Percentiles rank a stretch among this genome's conserved stretches.
Conservation (phyloP, 1,140 invertebrate genomes). For the Sinella curviseta region DNA sequence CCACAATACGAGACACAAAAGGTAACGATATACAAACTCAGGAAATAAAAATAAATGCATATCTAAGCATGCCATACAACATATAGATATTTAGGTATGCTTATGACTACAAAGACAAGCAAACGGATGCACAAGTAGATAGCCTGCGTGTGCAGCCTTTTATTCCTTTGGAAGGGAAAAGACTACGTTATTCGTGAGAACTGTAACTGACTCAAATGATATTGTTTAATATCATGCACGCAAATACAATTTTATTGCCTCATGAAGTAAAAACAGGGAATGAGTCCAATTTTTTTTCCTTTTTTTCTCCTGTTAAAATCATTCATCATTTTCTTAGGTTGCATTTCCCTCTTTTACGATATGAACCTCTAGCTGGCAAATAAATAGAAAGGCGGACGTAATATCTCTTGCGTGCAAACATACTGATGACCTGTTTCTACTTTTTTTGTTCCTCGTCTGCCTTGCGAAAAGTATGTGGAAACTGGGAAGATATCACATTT, state of each 20-base stretch:
- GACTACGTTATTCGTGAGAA: too few relatives aligned
- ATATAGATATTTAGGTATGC: too few relatives aligned
- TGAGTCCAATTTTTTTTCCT: neutral
- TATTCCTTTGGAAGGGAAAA: too few relatives aligned
- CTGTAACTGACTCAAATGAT: neutral
- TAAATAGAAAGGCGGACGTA: neutral
- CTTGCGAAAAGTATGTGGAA: neutral
- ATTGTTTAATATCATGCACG: neutral
- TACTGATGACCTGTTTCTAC: neutral
- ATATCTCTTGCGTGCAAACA: neutral
- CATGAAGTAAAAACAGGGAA: neutral
- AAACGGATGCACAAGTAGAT: too few relatives aligned
- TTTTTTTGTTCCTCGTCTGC: neutral
- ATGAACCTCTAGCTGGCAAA: too few relatives aligned
- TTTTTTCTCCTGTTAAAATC: neutral
- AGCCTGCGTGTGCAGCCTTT: too few relatives aligned
- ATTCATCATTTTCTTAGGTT: neutral
- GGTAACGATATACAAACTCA: neutral
- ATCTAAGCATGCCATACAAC: too few relatives aligned
- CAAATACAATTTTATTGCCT: neutral
- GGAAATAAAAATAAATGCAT: neutral
- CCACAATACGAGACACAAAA: neutral
- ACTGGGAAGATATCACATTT: neutral
- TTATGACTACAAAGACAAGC: too few relatives aligned
- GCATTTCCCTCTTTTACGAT: too few relatives aligned